Percentiles rank a stretch among this genome's conserved stretches.
Conservation (phyloP, 2,888 invertebrate species). For the Zelleria hepariella region DNA sequence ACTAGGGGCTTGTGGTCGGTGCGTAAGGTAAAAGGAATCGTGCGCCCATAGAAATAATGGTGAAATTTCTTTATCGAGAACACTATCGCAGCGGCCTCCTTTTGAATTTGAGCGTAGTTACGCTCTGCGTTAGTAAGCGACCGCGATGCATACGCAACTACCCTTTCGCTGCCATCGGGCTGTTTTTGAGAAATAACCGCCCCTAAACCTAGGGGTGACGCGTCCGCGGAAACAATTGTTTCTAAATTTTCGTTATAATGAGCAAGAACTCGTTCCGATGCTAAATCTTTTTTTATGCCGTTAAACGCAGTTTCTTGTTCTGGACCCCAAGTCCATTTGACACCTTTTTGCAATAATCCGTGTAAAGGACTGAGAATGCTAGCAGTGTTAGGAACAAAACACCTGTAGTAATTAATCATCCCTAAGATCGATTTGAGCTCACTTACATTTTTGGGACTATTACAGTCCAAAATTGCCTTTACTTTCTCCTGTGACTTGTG, state of each 20-base stretch:
- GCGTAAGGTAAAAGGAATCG: background rate
- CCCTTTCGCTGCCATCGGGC: conserved; percentile 12
- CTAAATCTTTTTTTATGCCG: conserved; percentile 5
- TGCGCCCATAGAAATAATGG: conserved; percentile 7
- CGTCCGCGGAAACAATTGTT: conserved; percentile 8
- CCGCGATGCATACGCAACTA: background rate
- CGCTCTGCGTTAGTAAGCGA: conserved; percentile 12
- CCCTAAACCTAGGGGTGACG: conserved; percentile 7
- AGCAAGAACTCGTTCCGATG: background rate
- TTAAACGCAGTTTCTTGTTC: conserved; percentile 6
- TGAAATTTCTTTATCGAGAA: conserved; percentile 33
- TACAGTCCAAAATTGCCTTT: conserved; percentile 6
- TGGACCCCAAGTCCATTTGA: conserved; percentile 6
- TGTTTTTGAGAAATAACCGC: conserved; percentile 5
- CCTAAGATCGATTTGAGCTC: conserved; percentile 12
- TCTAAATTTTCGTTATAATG: background rate
- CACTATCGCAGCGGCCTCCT: conserved; percentile 27
- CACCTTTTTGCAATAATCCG: conserved; percentile 7
- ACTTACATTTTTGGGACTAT: conserved; percentile 8
- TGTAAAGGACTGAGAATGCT: conserved; percentile 9
- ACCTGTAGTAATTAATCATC: conserved; percentile 11
- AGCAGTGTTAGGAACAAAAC: conserved; percentile 8
- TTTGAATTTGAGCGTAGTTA: conserved; percentile 21
- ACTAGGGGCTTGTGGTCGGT: conserved; percentile 8
- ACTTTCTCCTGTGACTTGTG: conserved; percentile 9